Base-by-base conservation (phyloP, 2,113 vertebrate species). In the Zosterops pallidus region DNA sequence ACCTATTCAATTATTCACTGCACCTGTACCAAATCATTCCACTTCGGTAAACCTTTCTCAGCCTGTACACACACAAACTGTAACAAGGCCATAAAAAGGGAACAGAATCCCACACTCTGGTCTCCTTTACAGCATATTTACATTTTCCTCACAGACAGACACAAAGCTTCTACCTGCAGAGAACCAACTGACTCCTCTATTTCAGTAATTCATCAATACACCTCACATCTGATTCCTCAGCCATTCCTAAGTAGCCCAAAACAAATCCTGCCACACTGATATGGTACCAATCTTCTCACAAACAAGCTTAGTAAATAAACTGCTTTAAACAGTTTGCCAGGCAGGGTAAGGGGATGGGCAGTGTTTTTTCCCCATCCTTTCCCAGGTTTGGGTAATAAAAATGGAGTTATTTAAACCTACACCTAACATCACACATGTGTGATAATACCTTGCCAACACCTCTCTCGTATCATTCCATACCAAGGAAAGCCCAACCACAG, bases 351-450 rank as follows among this genome's bases (percentile, higher is more conserved):
- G 59, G 26, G 17, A 71, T 8, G 11, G 33, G 35, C 39, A 77
- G 9, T 6, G 10, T 0, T 3, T 37, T 47, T 9, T 1, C 22
- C 25, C 15, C 28, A 19, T 2, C 6, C 33, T 14, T 60, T 74
- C 37, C 64, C 29, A 44, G 20, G 12, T 79, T 57, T 35, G 62
- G n/a, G 56, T 60, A 74, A 71, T 59, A 63, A 77, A 85, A 86
- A 37, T 1, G 5, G n/a, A 44, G n/a, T 31, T 53, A 57, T 42
- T 67, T 77, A 77, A 31, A 82, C 9, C 23, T 35, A 62, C 7
- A 24, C 8, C 50, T 37, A 12, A 21, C 1, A 4, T 16, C 8
- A 8, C 3, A 56, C 4, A 19, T 0, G 0, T 37, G 8, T 12
- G 24, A 39, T 25, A 91, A 89, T 3, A 41, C 12, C 6, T 4